These are phyloP conservation scores for Panagrolaimus sp. DNA, from an alignment of 1,140 invertebrate genomes.

Conservation along the genomic window DNA sequence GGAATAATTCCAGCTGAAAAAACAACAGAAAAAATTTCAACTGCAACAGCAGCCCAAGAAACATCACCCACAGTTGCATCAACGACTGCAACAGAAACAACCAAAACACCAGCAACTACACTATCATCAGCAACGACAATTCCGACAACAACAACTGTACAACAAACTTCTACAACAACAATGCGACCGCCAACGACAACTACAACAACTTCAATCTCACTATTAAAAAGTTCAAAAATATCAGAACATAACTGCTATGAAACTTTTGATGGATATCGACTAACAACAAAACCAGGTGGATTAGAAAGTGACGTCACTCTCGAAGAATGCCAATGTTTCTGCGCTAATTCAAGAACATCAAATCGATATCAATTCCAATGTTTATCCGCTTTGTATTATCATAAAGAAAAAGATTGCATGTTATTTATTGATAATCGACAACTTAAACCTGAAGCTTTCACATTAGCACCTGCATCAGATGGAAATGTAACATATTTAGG, in stretches of 20 bases:
- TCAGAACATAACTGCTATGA: not conserved
- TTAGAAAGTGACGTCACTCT: conserved; percentile 50
- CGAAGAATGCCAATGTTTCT: conserved; percentile 43
- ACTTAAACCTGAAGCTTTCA: conserved; percentile 37
- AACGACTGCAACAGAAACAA: conserved; percentile 14
- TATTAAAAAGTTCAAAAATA: not conserved
- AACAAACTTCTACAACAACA: conserved; percentile 14
- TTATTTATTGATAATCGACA: conserved; percentile 52
- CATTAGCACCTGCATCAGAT: conserved; percentile 11
- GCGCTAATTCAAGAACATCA: conserved; percentile 32
- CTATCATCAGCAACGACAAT: not conserved
- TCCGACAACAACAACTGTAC: conserved; percentile 9
- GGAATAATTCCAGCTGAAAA: not conserved
- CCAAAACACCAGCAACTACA: conserved; percentile 13
- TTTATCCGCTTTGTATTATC: conserved; percentile 53
- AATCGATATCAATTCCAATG: conserved; percentile 54
- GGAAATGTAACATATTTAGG: conserved; percentile 49
- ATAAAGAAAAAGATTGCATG: conserved; percentile 50
- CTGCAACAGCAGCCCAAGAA: not conserved
- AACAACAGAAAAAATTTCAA: not conserved
- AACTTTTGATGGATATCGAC: not conserved
- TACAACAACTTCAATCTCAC: conserved; percentile 2
- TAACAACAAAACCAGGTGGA: conserved; percentile 35
- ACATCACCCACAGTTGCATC: conserved; percentile 9
- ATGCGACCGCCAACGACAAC: conserved; percentile 13